Evolutionary conservation across 2,113 vertebrate genomes (phyloP).

Genomic region (Aegypius monachus): DNA sequence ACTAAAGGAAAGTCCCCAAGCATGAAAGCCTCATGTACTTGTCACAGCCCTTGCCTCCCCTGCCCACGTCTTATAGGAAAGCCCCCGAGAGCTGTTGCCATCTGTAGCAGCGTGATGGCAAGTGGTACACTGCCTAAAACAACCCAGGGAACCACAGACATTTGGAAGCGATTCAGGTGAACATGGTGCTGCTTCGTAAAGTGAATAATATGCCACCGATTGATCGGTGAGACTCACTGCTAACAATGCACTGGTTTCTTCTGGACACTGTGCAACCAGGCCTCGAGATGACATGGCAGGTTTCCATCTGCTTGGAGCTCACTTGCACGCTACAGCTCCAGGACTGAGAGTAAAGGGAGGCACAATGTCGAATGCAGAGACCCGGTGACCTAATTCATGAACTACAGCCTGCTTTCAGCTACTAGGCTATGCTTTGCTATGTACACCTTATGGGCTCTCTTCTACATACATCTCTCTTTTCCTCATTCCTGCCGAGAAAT

Average conservation of each 20-base stretch:
- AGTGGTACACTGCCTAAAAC: conserved; percentile 14
- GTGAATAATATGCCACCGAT: not conserved
- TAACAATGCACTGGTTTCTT: not conserved
- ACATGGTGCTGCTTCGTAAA: not conserved
- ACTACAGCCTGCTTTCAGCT: not conserved
- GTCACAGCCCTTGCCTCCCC: conserved; percentile 20
- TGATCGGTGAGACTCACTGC: not conserved
- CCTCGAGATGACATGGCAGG: not conserved
- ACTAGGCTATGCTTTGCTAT: not conserved
- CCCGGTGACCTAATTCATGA: conserved; percentile 5
- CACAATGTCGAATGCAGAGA: not conserved
- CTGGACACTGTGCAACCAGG: not conserved
- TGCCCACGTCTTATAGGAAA: conserved; percentile 37
- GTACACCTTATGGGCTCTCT: not conserved
- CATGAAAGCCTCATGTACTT: not conserved
- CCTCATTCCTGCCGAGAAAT: not conserved
- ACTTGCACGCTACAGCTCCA: not conserved
- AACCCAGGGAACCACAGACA: conserved; percentile 49
- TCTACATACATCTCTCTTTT: not conserved
- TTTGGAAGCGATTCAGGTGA: conserved; percentile 45
- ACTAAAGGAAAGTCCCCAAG: not conserved
- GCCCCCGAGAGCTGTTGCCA: conserved; percentile 44
- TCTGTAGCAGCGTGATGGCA: conserved; percentile 46
- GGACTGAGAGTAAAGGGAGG: not conserved
- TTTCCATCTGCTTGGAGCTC: not conserved